Evolutionary conservation across 37 sponge, comb jelly and placozoan species (phyloP).

Genomic region (Oopsacas minuta): DNA sequence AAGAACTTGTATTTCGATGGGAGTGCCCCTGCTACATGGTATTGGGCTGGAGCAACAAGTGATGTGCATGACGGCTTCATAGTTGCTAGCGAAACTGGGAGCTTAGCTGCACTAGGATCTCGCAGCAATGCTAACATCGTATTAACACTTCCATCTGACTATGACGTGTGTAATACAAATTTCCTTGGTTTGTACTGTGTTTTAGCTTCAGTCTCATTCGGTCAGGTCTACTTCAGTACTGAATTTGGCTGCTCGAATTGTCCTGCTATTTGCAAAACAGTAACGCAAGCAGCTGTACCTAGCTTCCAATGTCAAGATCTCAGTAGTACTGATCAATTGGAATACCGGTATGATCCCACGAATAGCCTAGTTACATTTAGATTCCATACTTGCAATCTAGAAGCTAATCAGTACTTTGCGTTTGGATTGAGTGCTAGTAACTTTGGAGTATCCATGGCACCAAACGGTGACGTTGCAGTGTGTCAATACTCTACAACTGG

Average conservation of each 20-base stretch:
- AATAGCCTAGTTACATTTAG: neutral
- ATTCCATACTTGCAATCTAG: neutral
- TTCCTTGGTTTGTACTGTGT: neutral
- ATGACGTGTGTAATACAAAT: neutral
- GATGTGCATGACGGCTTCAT: neutral
- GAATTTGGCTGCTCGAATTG: neutral
- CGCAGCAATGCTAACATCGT: neutral
- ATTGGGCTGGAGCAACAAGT: neutral
- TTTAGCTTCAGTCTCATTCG: neutral
- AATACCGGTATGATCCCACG: neutral
- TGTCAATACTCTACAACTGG: neutral
- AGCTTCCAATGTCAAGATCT: neutral
- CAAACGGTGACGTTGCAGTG: neutral
- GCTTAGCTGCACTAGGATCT: neutral
- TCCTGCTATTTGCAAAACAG: neutral
- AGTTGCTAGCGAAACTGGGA: neutral
- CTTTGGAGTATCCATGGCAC: neutral
- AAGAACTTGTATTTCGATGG: neutral
- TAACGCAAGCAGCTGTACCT: neutral
- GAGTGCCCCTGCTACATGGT: neutral
- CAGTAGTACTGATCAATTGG: neutral
- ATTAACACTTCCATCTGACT: neutral
- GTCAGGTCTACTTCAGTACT: neutral
- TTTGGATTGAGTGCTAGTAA: neutral
- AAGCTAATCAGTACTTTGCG: neutral